Base-by-base conservation (phyloP, 1,140 invertebrate species). In the Chrysoperla carnea region DNA sequence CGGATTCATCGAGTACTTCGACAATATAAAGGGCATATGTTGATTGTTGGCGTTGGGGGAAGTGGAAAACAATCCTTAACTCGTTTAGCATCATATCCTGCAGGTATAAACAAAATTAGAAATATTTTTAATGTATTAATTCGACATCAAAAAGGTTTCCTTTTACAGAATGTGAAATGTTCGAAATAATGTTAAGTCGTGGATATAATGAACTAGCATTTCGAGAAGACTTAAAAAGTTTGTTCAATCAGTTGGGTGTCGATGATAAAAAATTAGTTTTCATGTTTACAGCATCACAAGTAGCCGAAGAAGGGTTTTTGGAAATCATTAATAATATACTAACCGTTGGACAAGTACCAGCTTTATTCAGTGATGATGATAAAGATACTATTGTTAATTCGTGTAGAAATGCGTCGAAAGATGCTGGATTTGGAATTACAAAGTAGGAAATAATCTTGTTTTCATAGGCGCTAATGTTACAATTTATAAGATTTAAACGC, bases 321-420 rank as follows among this genome's bases (percentile, higher is more conserved):
- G 89, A 92, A 60, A 67, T 86, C 43, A 83, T 92, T 37, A 92
- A 92, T 59, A 92, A 90, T 52, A 88, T 92, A 52, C 59, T 92
- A 29, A 87, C 82, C 52, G 80, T 81, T 33, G 87, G 87, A 6
- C 79, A 85, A 55, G 76, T 90, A 1, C 82, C 85, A 1, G 76
- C 86, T 1, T 59, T 93, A 6, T 93, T 86, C 50, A 67, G 70
- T 11, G 87, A 91, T 47, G 84, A 89, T 42, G 88, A 93, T 49
- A 89, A 86, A 53, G 85, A 91, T 48, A 65, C 58, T 9, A 82
- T 91, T 48, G 68, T 88, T 14, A 67, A 57, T 40, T 53, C 58
- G 36, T 70, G 84, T 13, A 69, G 84, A 50, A 70, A 72, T 43
- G 69, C 74, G 40, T 79, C 84, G 8, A 65, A 66, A 29, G 69